Base-by-base conservation (phyloP, 2,888 invertebrate genomes). In the Oxyteleia sp. region DNA sequence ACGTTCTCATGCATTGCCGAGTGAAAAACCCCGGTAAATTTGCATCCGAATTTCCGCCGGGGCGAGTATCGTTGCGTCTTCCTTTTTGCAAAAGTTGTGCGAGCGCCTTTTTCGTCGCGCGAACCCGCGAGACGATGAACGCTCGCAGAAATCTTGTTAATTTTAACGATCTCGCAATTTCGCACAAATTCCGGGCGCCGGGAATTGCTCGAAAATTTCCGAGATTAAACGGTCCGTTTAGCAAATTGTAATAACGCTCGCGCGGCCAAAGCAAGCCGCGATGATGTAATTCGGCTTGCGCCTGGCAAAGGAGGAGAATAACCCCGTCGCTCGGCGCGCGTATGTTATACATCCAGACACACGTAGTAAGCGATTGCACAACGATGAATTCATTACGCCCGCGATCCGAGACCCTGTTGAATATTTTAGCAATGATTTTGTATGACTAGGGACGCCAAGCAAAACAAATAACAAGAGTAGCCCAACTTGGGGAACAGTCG, bases 191-290 rank as follows among this genome's bases (percentile, higher is more conserved):
- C 72, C 53, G 51, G 47, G 69, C 63, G 66, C 72, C n/a, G 47
- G 69, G 63, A 78, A 82, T 72, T 74, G 79, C 79, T 61, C 69
- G 79, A 83, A 79, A 83, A 83, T 78, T 79, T 78, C 79, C 63
- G 68, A 78, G 83, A 79, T 83, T 83, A 83, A 83, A 79, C 79
- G 79, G 78, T 63, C 74, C 78, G 83, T 74, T 83, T 83, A 83
- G 72, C 83, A 83, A 83, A 74, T 83, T 83, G 69, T 74, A 68
- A 79, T 83, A 83, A 83, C 78, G 79, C 59, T 63, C 81, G 63
- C 63, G 75, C 69, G 69, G 69, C 78, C 74, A 64, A 74, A 79
- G 74, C 83, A 72, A 83, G 83, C 78, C 78, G 59, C 79, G 78
- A 68, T 83, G 74, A 79, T 69, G 83, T 83, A 83, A 83, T 83